Evolutionary conservation across 2,113 vertebrate genomes (phyloP), one percentile per base, ranked within the genome.

Genomic region (Lepisosteus osseus): DNA sequence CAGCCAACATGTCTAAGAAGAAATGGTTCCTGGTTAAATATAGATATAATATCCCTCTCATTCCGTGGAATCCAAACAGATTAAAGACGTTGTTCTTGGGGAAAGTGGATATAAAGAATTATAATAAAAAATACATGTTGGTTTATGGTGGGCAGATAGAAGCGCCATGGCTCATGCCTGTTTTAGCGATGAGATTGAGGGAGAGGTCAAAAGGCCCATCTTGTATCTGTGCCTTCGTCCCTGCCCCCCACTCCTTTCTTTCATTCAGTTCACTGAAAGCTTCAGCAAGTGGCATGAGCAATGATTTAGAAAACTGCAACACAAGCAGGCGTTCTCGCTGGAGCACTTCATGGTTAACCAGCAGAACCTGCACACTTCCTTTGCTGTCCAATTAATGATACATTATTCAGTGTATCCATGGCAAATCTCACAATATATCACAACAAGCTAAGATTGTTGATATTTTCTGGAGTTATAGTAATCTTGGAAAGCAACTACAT

Each of bases 31-130:
- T 88, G 90, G 90, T 94, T 95, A 95, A 94, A 95, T 95, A 95
- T 94, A 95, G 94, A 94, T 91, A 91, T 93, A 93, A 94, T 92
- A 90, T 92, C 90, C 92, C 92, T 90, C 90, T 86, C 85, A 89
- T 93, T 94, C 85, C 86, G 87, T 85, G 88, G 86, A 91, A 90
- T 94, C 92, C 93, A 96, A 97, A 94, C 90, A 89, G 91, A 95
- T 95, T 89, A 94, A 89, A 92, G 87, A 90, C 85, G 89, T 90
- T 90, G 88, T 90, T 89, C 87, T 92, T 88, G 85, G 85, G 83
- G 85, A 87, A 93, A 81, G 82, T 91, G 87, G 89, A 91, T 91
- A 90, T 87, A 88, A 89, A 91, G 85, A 85, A 88, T 89, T 90
- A 92, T 89, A 51, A 9, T 89, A 86, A 88, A 86, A 91, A 87